Evolutionary conservation across 2,113 vertebrate genomes (phyloP), one percentile per base, ranked within the genome.

Genomic region (Gnathonemus longibarbis): DNA sequence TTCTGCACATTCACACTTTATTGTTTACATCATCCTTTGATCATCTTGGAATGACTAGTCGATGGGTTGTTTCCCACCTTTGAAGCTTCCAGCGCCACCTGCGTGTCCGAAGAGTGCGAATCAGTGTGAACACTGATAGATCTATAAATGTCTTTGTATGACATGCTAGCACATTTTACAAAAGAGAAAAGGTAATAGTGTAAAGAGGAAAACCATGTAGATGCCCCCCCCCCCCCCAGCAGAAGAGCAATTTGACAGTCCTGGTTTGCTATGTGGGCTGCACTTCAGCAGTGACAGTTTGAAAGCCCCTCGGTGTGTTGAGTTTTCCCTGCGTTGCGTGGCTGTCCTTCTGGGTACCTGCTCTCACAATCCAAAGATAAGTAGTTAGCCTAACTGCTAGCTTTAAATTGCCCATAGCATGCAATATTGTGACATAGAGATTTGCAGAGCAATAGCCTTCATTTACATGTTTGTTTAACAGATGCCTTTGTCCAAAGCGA

Each of bases 1-100:
- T 87, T 87, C n/a, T 15, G 5, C 85, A 53, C 52, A 17, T 62
- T 88, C 56, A 45, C 21, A 46, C 87, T 21, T 88, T 66, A 62
- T 62, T 88, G 87, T 88, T 88, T 88, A 88, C 53, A 62, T 88
- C 53, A 66, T 56, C 19, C 87, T 88, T 88, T 88, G 53, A 88
- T 88, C 87, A 42, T 45, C 87, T 46, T 66, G 53, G 53, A 88
- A 42, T 58, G 35, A 46, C 53, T 42, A 62, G 53, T 88, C 21
- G 17, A 52, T 17, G 24, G 53, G 17, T 46, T 66, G 17, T 31
- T 42, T 62, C 49, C 56, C 35, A 31, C 42, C 56, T 88, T 50
- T 88, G 87, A 88, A 88, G 56, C 39, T 62, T 45, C 39, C 13
- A 24, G 24, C 19, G 17, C 35, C 10, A 66, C 21, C 13, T n/a